phyloP scores from a whole-genome alignment of 1,140 invertebrate genomes.

The Radopholus similis region DNA sequence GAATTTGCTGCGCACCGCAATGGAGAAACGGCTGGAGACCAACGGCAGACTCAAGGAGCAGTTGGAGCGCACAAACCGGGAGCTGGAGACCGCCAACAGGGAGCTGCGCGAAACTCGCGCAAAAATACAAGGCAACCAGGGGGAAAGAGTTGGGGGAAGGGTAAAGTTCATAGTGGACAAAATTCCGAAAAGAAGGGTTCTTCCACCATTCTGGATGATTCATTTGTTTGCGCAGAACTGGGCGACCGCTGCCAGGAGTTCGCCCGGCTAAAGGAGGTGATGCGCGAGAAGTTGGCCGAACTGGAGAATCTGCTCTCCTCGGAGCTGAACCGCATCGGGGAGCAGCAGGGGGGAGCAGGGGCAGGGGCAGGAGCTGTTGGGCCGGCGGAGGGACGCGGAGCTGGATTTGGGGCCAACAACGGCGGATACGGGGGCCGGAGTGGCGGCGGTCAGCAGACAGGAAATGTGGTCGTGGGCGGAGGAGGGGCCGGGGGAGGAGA shows the following conservation, averaged over 20 bases:
- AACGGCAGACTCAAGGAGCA: constrained; percentile 9
- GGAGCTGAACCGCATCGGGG: background rate
- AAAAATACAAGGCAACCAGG: constrained; percentile 1
- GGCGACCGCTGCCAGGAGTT: constrained; percentile 7
- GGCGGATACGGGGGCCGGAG: background rate
- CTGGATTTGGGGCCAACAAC: background rate
- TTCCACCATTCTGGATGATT: too few species aligned
- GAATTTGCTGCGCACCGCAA: constrained; percentile 5
- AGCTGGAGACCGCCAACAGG: background rate
- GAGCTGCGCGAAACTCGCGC: constrained; percentile 5
- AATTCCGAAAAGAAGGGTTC: too few species aligned
- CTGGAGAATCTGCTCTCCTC: constrained; percentile 2
- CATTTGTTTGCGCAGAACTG: too few species aligned
- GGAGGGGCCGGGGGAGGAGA: too few species aligned
- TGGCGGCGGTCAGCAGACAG: background rate
- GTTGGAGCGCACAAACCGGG: constrained; percentile 4
- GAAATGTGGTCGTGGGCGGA: background rate
- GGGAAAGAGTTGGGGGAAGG: background rate
- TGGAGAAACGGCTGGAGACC: constrained; percentile 4
- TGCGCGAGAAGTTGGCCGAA: constrained; percentile 10
- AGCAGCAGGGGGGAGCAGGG: background rate
- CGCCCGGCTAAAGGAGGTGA: constrained; percentile 5
- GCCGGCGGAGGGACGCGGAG: too few species aligned
- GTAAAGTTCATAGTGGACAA: background rate
- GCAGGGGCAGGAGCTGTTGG: too few species aligned